Evolutionary conservation across 1,140 invertebrate species (phyloP).

Genomic region (Neodiprion virginianus): DNA sequence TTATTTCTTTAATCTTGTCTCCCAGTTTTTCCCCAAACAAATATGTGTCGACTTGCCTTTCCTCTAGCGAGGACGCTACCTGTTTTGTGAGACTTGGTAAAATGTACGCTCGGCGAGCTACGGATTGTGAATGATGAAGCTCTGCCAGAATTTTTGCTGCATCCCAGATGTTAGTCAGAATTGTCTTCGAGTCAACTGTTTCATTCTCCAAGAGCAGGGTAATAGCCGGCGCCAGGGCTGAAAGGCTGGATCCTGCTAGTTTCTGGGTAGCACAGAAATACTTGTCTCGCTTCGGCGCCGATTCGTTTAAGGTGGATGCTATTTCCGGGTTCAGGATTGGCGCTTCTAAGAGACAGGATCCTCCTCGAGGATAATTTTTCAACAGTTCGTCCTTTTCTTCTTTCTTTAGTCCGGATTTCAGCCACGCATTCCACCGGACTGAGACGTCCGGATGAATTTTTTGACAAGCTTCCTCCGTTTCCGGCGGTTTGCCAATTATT

Average conservation of each 20-base stretch:
- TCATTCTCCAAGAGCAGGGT: slow-evolving; percentile 24
- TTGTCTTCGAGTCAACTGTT: slow-evolving; percentile 5
- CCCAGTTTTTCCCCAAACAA: too few species aligned
- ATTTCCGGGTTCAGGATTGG: slow-evolving; percentile 10
- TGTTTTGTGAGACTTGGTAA: too few species aligned
- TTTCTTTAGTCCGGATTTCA: too few species aligned
- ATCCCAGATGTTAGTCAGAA: slow-evolving; percentile 16
- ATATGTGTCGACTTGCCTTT: too few species aligned
- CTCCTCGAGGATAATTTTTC: slow-evolving; percentile 9
- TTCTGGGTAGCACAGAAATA: slow-evolving; percentile 11
- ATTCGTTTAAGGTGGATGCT: slow-evolving; percentile 24
- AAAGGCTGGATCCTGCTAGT: slow-evolving; percentile 9
- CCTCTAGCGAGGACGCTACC: too few species aligned
- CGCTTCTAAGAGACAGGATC: slow-evolving; percentile 17
- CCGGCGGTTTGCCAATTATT: too few species aligned
- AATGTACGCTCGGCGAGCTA: too few species aligned
- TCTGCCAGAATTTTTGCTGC: slow-evolving; percentile 11
- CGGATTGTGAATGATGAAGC: not conserved
- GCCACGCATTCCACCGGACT: too few species aligned
- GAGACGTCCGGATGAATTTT: too few species aligned
- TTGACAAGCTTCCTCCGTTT: too few species aligned
- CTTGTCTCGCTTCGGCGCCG: slow-evolving; percentile 9
- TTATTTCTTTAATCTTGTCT: too few species aligned
- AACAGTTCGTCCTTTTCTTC: too few species aligned
- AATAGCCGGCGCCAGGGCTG: slow-evolving; percentile 23